Evolutionary conservation across 2,797 vertebrate genomes (phyloP).

Genomic region (Microctenopoma stevenorrisi): DNA sequence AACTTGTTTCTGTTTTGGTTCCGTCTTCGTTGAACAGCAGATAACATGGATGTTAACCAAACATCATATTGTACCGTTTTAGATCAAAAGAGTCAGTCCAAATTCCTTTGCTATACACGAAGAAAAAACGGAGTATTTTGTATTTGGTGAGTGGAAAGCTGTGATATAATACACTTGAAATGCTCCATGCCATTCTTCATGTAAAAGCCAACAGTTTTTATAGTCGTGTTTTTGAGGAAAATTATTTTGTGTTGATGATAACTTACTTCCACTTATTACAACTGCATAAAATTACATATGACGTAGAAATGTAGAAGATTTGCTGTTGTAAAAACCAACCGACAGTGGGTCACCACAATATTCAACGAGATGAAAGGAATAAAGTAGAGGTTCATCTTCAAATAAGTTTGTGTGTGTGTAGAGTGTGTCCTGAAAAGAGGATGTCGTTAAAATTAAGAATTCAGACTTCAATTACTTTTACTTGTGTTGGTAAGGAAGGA

Average conservation of each 20-base stretch:
- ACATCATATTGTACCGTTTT: slow-evolving; percentile 59
- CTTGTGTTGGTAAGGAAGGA: neutral
- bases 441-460: neutral
- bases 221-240: neutral
- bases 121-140: slow-evolving; percentile 44
- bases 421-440: neutral
- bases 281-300: neutral
- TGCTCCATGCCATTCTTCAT: neutral
- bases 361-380: too few relatives aligned
- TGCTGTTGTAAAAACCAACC: neutral
- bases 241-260: too few relatives aligned
- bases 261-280: too few relatives aligned
- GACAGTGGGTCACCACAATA: too few relatives aligned
- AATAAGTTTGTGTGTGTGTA: neutral
- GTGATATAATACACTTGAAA: neutral
- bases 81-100: slow-evolving; percentile 61
- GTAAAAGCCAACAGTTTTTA: neutral
- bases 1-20: neutral
- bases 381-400: too few relatives aligned
- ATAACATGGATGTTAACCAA: slow-evolving; percentile 21
- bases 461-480: neutral
- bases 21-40: too few relatives aligned
- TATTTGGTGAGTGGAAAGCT: slow-evolving; percentile 68
- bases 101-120: slow-evolving; percentile 69
- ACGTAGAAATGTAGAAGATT: neutral